A percentile compares a stretch with the other conserved stretches of the same genome.
Conservation (phyloP, 2,888 invertebrate species). For the Stomorhina lunata region DNA sequence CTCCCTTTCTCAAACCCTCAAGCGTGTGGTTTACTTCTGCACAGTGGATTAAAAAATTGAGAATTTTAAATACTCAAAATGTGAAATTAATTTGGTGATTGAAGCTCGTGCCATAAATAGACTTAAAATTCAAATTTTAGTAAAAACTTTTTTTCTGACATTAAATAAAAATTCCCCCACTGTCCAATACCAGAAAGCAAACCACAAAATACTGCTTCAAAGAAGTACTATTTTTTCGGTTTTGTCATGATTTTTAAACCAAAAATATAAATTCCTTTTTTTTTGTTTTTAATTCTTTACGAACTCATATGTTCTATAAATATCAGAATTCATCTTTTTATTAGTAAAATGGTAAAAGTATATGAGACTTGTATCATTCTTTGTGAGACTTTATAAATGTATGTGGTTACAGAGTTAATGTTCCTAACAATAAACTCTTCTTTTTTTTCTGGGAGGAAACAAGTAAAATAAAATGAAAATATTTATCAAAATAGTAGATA, state of each 20-base stretch:
- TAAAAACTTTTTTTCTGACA: too few species aligned
- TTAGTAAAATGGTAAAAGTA: not conserved
- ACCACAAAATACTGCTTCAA: conserved; percentile 29
- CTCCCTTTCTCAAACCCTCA: not conserved
- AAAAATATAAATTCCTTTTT: not conserved
- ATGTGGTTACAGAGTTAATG: conserved; percentile 37
- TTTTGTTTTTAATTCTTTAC: not conserved
- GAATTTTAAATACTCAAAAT: too few species aligned
- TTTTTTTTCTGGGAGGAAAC: too few species aligned
- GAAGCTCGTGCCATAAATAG: too few species aligned
- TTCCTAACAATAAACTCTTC: conserved; percentile 12
- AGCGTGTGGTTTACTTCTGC: conserved; percentile 11
- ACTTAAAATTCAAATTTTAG: too few species aligned
- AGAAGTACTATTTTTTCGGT: conserved; percentile 18
- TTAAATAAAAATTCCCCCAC: too few species aligned
- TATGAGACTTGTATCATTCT: not conserved
- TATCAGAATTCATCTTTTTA: not conserved
- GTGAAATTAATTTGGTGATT: too few species aligned
- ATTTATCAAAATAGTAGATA: not conserved
- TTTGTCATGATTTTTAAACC: not conserved
- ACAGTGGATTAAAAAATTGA: too few species aligned
- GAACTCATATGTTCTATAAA: not conserved
- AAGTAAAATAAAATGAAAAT: not conserved
- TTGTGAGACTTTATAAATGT: conserved; percentile 9
- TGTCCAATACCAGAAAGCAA: not conserved